Percentiles rank a stretch among this genome's conserved stretches.
Evolutionary conservation across 2,113 vertebrate species (phyloP).

Genomic region (Pseudois nayaur): DNA sequence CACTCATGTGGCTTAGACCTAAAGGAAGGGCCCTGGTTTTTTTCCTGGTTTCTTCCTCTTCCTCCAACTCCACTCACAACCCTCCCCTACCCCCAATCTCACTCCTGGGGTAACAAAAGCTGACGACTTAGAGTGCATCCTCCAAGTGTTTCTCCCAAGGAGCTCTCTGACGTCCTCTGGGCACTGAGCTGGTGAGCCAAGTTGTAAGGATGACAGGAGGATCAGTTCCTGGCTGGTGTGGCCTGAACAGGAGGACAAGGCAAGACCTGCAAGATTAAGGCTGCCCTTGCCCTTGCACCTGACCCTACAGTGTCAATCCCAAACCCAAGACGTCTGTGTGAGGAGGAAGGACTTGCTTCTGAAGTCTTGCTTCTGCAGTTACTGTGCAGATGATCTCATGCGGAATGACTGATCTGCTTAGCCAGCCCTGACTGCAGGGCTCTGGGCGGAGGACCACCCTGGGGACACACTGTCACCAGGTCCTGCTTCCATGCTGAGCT

Average conservation of each 20-base stretch:
- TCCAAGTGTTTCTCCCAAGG: neutral
- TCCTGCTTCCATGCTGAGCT: neutral
- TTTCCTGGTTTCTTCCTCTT: neutral
- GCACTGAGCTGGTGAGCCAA: neutral
- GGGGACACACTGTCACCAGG: neutral
- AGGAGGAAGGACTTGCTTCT: neutral
- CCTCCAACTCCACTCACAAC: neutral
- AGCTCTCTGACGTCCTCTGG: neutral
- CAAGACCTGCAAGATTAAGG: too few species aligned
- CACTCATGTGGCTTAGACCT: neutral
- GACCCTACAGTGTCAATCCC: neutral
- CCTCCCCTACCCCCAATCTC: neutral
- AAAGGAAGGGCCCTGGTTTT: neutral
- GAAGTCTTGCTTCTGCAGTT: neutral
- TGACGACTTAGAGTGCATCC: neutral
- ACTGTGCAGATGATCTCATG: neutral
- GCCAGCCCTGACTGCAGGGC: neutral
- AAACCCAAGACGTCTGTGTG: too few species aligned
- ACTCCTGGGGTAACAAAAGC: neutral
- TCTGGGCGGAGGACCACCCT: neutral
- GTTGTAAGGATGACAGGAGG: neutral
- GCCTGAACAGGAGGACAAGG: neutral
- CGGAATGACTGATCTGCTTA: neutral
- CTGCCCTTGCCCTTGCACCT: neutral
- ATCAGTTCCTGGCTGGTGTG: rapidly evolving